Evolutionary conservation across 1,140 invertebrate species (phyloP), one percentile per base, ranked within the genome.

Genomic region (Anadara kagoshimensis): DNA sequence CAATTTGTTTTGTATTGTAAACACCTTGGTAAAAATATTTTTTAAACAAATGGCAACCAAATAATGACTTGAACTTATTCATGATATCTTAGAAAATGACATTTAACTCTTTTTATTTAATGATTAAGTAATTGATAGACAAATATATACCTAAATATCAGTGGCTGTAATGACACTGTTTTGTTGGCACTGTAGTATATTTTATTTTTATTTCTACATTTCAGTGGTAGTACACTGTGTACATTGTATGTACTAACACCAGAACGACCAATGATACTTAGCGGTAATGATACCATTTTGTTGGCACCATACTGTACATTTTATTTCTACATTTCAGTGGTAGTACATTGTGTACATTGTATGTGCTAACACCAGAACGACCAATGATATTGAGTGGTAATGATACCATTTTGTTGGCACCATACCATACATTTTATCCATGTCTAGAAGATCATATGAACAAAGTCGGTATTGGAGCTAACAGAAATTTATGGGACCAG

Each of bases 351-450:
- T 89, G 87, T 70, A 85, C 80, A 3, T 69, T 90, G n/a, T 81
- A 90, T 67, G 66, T 89, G 8, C 70, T 89, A 41, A 89, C 87
- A 16, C 87, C 89, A 20, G 83, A 83, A 44, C 83, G 84, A 18
- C 89, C 89, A 0, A 67, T 88, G 29, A 65, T 90, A 20, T 79
- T 89, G 11, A 80, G 82, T 53, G 86, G 86, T 2, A 89, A 88
- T 78, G 86, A 87, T 47, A 73, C 81, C 18, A 70, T 90, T 22
- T 65, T 79, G 12, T 75, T 90, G 58, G 88, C 86, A 12, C 89
- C 89, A 5, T 89, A 88, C 75, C 84, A 89, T 74, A 89, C 89
- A 14, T 82, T 71, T 72, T 89, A 89, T 62, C 78, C 84, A 0
- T 76, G 74, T 49, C 72, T 90, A 43, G 86, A 89, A 49, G 85